Evolutionary conservation across 1,140 invertebrate genomes (phyloP).

Genomic region (Goniozus legneri): DNA sequence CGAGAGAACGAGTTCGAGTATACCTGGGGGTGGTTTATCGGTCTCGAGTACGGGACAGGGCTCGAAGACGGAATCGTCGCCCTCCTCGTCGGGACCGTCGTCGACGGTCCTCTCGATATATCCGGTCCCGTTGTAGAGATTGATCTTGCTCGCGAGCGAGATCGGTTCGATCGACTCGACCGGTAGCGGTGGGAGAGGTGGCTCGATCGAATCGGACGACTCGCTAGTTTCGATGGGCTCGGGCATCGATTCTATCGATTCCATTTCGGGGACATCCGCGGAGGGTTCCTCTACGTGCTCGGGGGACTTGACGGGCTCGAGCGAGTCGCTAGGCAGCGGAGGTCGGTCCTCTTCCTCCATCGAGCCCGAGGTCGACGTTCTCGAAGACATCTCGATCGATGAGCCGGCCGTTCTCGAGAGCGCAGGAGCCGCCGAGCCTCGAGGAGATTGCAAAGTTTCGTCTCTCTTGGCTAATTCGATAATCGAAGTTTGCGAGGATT

Average conservation of each 20-base stretch:
- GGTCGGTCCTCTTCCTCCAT: conserved; percentile 1
- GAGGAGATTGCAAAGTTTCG: background rate
- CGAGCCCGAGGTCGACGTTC: background rate
- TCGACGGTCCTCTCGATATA: conserved; percentile 42
- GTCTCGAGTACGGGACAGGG: conserved; percentile 21
- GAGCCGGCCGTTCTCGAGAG: background rate
- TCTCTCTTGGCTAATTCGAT: conserved; percentile 2
- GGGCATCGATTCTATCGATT: too few species aligned
- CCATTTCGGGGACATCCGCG: too few species aligned
- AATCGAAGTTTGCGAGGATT: conserved; percentile 7
- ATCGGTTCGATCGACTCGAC: too few species aligned
- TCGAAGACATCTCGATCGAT: background rate
- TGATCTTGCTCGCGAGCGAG: too few species aligned
- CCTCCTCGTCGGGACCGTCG: conserved; percentile 44
- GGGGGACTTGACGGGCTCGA: too few species aligned
- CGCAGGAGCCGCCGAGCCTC: background rate
- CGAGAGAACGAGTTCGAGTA: too few species aligned
- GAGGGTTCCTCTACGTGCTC: too few species aligned
- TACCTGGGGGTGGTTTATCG: conserved; percentile 5
- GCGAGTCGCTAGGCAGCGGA: too few species aligned
- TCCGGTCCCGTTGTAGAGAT: conserved; percentile 28
- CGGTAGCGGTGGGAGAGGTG: too few species aligned
- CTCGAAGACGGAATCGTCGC: conserved; percentile 49
- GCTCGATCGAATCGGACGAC: too few species aligned
- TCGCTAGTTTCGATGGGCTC: too few species aligned